Conservation (phyloP, 2,797 vertebrate genomes). For the Falco novaeseelandiae region DNA sequence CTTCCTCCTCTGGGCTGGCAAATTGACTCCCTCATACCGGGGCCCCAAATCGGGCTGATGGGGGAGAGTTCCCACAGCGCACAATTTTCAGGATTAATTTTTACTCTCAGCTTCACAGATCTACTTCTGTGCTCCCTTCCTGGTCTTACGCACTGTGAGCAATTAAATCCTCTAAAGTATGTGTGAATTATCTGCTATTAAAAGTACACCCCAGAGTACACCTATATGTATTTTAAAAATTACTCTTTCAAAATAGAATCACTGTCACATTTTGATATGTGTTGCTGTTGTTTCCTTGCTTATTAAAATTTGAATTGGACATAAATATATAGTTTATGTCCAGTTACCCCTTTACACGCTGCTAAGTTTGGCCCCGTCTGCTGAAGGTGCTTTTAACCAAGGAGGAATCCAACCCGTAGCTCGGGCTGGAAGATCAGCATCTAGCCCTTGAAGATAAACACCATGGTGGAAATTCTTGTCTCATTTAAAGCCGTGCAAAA, state of each 20-base stretch:
- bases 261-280: background rate
- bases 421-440: background rate
- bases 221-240: accelerated
- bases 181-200: background rate
- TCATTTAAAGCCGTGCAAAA: background rate
- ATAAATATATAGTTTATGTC: background rate
- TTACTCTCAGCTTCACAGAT: background rate
- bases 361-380: background rate
- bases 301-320: background rate
- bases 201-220: background rate
- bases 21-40: background rate
- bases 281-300: background rate
- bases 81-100: conserved; percentile 51
- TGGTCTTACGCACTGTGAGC: background rate
- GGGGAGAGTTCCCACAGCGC: conserved; percentile 21
- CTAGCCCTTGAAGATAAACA: background rate
- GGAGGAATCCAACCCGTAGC: background rate
- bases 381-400: background rate
- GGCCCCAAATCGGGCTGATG: background rate
- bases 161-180: background rate
- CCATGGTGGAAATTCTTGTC: background rate
- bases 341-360: background rate
- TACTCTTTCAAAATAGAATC: background rate
- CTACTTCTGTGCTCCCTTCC: background rate
- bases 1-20: conserved; percentile 8